Base-by-base conservation (phyloP, 2,113 vertebrate genomes). In the Calyptommatus sinebrachiatus region DNA sequence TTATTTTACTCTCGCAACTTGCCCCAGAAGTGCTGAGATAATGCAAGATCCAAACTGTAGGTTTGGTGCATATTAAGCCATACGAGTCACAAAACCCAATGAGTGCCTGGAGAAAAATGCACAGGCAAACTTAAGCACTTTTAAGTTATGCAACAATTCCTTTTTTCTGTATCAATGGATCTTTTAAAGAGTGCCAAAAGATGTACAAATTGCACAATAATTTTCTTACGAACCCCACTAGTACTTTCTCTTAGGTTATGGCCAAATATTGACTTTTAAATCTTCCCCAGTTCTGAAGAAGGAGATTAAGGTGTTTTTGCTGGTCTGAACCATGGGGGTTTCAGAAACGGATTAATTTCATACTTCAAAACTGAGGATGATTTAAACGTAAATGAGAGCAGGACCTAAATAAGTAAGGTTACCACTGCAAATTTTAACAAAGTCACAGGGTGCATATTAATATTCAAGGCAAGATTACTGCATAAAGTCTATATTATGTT, bases 1-100 rank as follows among this genome's bases (percentile, higher is more conserved):
- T 88, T 78, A 95, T 88, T 84, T 91, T 93, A 86, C 91, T 96
- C 87, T 95, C 92, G 84, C 93, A 96, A 88, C 94, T 94, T 76
- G 90, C 90, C 80, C 91, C 93, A 74, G 90, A 94, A 71, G 92
- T 95, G 81, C 81, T 94, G 68, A 96, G 93, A 80, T 94, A 95
- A 84, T 95, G 92, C 28, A 95, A 86, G 74, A 95, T 91, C 94
- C 94, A 96, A 71, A 96, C 94, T 8, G 91, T 93, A 62, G 94
- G 93, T 70, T 93, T 92, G 78, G 88, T 92, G 78, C 94, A 95
- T 83, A 94, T 85, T 73, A 95, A 91, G 70, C 91, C 60, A 18
- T 95, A 95, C 0, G 94, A 94, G 80, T 91, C 81, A 29, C 94
- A 96, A 78, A 95, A 94, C 83, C 94, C 94, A 87, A 91, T 75